Evolutionary conservation across 1,140 invertebrate species (phyloP).

Genomic region (Bicyclus anynana): DNA sequence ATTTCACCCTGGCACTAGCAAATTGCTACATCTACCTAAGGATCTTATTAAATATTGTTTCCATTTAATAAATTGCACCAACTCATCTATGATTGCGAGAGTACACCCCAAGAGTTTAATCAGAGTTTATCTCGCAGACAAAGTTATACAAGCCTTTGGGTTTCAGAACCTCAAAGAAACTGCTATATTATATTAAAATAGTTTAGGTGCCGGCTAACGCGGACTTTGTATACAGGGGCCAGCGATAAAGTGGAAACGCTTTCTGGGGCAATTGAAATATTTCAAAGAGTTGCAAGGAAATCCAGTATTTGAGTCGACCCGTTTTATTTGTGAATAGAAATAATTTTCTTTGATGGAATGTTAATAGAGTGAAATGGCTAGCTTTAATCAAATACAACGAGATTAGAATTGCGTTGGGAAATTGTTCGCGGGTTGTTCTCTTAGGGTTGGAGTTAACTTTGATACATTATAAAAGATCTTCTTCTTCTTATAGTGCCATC

Average conservation of each 20-base stretch:
- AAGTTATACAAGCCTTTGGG: slow-evolving; percentile 3
- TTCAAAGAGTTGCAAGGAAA: slow-evolving; percentile 26
- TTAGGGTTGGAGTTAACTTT: not conserved
- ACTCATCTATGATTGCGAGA: not conserved
- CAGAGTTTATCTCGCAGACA: slow-evolving; percentile 17
- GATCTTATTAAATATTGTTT: not conserved
- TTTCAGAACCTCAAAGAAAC: slow-evolving; percentile 19
- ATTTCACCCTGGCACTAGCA: no score
- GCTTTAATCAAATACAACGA: slow-evolving; percentile 27
- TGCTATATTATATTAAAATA: slow-evolving; percentile 30
- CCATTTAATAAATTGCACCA: not conserved
- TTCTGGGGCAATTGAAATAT: slow-evolving; percentile 24
- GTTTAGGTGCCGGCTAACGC: slow-evolving; percentile 20
- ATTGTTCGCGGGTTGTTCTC: not conserved
- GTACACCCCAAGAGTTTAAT: slow-evolving; percentile 11
- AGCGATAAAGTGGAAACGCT: slow-evolving; percentile 18
- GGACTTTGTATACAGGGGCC: slow-evolving; percentile 24
- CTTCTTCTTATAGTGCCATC: no score
- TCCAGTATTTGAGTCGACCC: slow-evolving; percentile 18
- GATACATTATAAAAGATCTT: not conserved
- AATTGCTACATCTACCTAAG: no score
- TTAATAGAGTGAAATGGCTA: slow-evolving; percentile 35
- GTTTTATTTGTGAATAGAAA: slow-evolving; percentile 24
- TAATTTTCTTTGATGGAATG: slow-evolving; percentile 34
- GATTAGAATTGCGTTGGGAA: slow-evolving; percentile 7